Conservation (phyloP, 2,888 invertebrate species). For the Dolichopus griseipennis region DNA sequence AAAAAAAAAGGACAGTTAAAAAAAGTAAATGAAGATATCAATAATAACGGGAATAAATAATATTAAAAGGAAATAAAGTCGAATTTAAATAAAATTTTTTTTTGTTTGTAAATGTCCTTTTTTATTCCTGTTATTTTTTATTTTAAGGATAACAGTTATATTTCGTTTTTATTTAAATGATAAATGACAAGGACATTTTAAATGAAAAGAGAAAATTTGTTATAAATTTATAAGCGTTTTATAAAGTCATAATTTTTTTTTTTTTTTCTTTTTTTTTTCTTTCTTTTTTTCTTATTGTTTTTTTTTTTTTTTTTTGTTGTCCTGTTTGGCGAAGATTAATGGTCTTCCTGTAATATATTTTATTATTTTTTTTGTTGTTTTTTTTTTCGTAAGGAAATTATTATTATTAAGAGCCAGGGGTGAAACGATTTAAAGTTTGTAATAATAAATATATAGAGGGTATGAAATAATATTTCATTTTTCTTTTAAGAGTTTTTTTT, state of each 20-base stretch:
- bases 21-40: not conserved
- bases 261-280: not conserved
- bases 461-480: too few relatives aligned
- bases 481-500: too few relatives aligned
- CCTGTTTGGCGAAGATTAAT: not conserved
- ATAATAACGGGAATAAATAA: not conserved
- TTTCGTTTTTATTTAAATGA: not conserved
- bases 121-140: too few relatives aligned
- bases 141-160: too few relatives aligned
- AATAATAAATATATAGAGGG: too few relatives aligned
- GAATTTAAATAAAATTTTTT: too few relatives aligned
- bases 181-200: slow-evolving; percentile 6
- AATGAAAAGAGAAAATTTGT: slow-evolving; percentile 6
- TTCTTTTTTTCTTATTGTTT: not conserved
- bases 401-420: too few relatives aligned
- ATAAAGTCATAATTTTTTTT: not conserved
- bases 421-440: too few relatives aligned
- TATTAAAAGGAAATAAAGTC: too few relatives aligned
- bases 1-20: not conserved
- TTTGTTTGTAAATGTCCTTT: not conserved
- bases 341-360: not conserved
- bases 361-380: too few relatives aligned
- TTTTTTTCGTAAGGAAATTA: too few relatives aligned
- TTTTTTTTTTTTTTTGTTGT: not conserved
- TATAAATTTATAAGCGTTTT: slow-evolving; percentile 6